Conservation (phyloP, 1,140 invertebrate genomes). For the Mamestra configurata region DNA sequence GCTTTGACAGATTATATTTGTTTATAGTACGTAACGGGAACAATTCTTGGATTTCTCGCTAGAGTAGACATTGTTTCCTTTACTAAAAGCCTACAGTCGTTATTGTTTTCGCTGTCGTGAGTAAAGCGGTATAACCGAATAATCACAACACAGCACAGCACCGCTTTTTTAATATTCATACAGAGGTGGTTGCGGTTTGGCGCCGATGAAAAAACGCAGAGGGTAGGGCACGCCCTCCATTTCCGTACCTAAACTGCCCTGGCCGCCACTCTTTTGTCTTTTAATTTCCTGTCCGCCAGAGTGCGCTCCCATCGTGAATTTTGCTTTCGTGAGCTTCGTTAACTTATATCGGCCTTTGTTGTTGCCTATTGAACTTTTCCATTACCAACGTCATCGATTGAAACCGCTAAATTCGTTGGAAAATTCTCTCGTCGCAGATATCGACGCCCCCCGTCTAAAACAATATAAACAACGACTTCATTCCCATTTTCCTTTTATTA, state of each 20-base stretch:
- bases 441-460: constrained; percentile 57
- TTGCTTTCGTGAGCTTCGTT: constrained; percentile 84
- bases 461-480: constrained; percentile 68
- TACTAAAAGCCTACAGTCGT: background rate
- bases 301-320: constrained; percentile 82
- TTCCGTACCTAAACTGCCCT: constrained; percentile 83
- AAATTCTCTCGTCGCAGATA: constrained; percentile 75
- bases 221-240: constrained; percentile 77
- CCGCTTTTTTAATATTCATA: constrained; percentile 53
- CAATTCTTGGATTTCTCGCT: too few relatives aligned
- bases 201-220: constrained; percentile 62
- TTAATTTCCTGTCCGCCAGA: constrained; percentile 85
- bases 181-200: constrained; percentile 53
- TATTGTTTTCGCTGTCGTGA: background rate
- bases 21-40: too few relatives aligned
- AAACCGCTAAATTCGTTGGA: constrained; percentile 83
- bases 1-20: too few relatives aligned
- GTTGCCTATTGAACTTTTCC: constrained; percentile 86
- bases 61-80: background rate
- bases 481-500: constrained; percentile 74
- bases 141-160: background rate
- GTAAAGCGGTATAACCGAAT: constrained; percentile 13
- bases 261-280: constrained; percentile 85
- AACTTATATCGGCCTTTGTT: constrained; percentile 85
- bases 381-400: constrained; percentile 83